Base-by-base conservation (phyloP, 2,113 vertebrate species). In the Coptodon rendalli region DNA sequence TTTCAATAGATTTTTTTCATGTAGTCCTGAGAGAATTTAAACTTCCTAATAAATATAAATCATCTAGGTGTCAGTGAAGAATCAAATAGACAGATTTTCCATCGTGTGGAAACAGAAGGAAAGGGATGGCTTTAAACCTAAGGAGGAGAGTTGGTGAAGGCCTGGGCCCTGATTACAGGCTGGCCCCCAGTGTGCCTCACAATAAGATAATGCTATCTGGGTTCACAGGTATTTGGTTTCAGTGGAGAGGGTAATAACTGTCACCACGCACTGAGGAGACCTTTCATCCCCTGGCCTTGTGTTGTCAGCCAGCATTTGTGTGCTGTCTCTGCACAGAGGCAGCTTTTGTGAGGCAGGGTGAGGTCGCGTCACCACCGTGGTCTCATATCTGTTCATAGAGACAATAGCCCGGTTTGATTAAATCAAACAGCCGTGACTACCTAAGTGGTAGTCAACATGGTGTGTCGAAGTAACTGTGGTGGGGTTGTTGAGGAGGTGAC, bases 221-320 rank as follows among this genome's bases (percentile, higher is more conserved):
- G 93, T 91, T 87, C 89, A 91, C 94, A 95, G 94, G 95, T 95
- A 95, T 95, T 94, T 94, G 94, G 94, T 95, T 95, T 94, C 95
- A 95, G 91, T 88, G 91, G 87, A 92, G 92, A 90, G 91, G 92
- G 91, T 95, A 95, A 95, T 95, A 95, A 95, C 94, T 94, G 94
- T 95, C 95, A 94, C 95, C 87, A 94, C 93, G 94, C 91, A 96
- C 93, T 91, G 88, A 94, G 91, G 87, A 93, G 94, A 93, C 88
- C 95, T 96, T 95, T 96, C 95, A 96, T 95, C 91, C 91, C 71
- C 68, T 8, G 10, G 82, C 85, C 89, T 59, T 29, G 76, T 87
- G 89, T 93, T 93, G 89, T 94, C 92, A 85, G 92, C 93, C 90
- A 90, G 91, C 87, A 27, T 87, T 93, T 95, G 92, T 95, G 92